Evolutionary conservation across 1,140 invertebrate genomes (phyloP).

Genomic region (Brachionus angularis): DNA sequence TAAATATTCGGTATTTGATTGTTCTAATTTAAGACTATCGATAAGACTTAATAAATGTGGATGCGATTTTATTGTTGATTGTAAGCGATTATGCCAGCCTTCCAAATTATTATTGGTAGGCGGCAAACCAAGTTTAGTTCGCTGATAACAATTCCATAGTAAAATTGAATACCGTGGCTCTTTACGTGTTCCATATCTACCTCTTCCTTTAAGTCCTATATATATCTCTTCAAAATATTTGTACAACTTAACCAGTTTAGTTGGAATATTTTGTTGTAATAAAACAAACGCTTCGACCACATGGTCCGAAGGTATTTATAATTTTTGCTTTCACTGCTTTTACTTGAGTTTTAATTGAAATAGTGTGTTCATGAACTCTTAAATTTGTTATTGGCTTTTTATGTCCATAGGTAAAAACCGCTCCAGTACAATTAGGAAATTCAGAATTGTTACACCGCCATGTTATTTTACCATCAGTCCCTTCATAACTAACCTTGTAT

Average conservation of each 20-base stretch:
- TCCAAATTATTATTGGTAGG: constrained; percentile 11
- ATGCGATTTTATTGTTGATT: not conserved
- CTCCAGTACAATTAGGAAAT: not conserved
- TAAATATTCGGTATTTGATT: too few species aligned
- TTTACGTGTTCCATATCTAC: constrained; percentile 10
- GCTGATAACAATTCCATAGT: constrained; percentile 9
- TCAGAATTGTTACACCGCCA: too few species aligned
- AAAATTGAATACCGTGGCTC: not conserved
- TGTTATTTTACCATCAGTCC: too few species aligned
- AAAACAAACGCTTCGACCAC: not conserved
- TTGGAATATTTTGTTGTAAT: not conserved
- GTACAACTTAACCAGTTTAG: not conserved
- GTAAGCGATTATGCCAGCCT: not conserved
- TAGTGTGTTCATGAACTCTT: not conserved
- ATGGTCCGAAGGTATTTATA: not conserved
- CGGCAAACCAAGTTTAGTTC: constrained; percentile 10
- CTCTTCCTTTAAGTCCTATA: not conserved
- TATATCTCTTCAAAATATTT: constrained; percentile 23
- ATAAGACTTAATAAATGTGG: constrained; percentile 14
- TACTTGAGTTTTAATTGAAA: not conserved
- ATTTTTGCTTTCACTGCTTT: not conserved
- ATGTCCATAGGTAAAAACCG: not conserved
- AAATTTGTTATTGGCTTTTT: not conserved
- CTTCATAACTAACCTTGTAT: too few species aligned
- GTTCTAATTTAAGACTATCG: not conserved